Evolutionary conservation across 2,888 invertebrate genomes (phyloP), one percentile per base, ranked within the genome.

Genomic region (Ophion slaviceki): DNA sequence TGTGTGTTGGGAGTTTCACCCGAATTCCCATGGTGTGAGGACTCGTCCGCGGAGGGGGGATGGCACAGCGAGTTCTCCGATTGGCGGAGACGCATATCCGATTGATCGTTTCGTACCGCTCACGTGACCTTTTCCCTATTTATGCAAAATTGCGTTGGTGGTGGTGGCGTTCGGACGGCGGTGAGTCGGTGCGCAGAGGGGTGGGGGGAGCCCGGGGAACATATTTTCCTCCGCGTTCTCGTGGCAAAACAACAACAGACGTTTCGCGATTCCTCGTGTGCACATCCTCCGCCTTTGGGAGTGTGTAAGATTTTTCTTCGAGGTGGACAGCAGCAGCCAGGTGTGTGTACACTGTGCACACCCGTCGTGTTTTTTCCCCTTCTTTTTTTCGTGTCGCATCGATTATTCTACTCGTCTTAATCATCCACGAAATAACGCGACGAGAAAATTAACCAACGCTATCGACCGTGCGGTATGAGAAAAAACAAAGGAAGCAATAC

Each of bases 161-260:
- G 47, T 14, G 47, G 11, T 14, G 47, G 47, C 14, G 47, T 8
- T 47, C 11, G 47, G 47, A 47, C 47, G 67, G 75, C 45, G 70
- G 80, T 10, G 79, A 17, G 77, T 17, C 7, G 47, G 8, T 53
- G 47, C 17, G n/a, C 32, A 11, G 45, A 20, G 64, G 17, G 14
- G 68, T 36, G 70, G 59, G 45, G 71, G 75, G 61, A 78, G 47
- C 47, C 71, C 83, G 83, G 67, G 72, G 70, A n/a, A 86, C 86
- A 89, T 90, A 89, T 90, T 90, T 88, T 90, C 89, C 89, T 89
- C 88, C 71, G 85, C 87, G 89, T 90, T 89, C 91, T 90, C 91
- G 89, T 91, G 90, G 90, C 91, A 91, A 92, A 91, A 92, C 90
- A 92, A 92, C 90, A 92, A 92, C 90, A 92, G 91, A 91, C 88